These are phyloP conservation scores for Iphiclides podalirius DNA, from an alignment of 2,888 invertebrate species.

Conservation along the genomic window DNA sequence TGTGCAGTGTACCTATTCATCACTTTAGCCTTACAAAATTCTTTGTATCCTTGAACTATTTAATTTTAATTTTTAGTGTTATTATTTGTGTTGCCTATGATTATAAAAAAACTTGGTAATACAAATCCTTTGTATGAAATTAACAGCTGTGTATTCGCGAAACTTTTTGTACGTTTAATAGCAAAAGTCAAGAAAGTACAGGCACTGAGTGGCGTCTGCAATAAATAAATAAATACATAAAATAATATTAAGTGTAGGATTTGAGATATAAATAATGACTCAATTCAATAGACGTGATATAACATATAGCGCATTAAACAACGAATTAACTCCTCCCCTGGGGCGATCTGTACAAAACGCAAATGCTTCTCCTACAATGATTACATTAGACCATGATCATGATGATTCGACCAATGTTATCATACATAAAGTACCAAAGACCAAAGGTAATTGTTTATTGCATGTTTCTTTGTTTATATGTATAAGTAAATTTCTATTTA, in stretches of 20 bases:
- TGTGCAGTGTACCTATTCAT: conserved; percentile 49
- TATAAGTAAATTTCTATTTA: conserved; percentile 3
- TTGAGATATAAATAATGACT: conserved; percentile 52
- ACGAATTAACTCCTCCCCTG: conserved; percentile 63
- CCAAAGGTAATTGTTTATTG: conserved; percentile 13
- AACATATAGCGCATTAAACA: conserved; percentile 66
- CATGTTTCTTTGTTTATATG: conserved; percentile 15
- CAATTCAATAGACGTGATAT: conserved; percentile 66
- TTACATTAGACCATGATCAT: conserved; percentile 67
- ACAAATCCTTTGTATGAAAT: conserved; percentile 48
- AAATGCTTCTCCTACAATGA: conserved; percentile 55
- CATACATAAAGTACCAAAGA: conserved; percentile 92
- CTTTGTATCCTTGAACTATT: conserved; percentile 56
- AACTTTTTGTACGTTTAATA: conserved; percentile 49
- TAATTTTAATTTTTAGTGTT: conserved; percentile 32
- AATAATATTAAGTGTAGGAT: conserved; percentile 35
- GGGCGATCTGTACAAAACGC: conserved; percentile 46
- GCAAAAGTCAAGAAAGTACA: conserved; percentile 63
- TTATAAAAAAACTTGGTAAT: conserved; percentile 21
- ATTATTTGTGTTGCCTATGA: conserved; percentile 27
- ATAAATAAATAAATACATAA: conserved; percentile 50
- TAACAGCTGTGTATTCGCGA: conserved; percentile 44
- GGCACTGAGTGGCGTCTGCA: conserved; percentile 46
- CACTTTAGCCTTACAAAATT: conserved; percentile 54
- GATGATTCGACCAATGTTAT: conserved; percentile 83